phyloP scores from a whole-genome alignment of 2,888 invertebrate species.

The Liodrosophila aerea region DNA sequence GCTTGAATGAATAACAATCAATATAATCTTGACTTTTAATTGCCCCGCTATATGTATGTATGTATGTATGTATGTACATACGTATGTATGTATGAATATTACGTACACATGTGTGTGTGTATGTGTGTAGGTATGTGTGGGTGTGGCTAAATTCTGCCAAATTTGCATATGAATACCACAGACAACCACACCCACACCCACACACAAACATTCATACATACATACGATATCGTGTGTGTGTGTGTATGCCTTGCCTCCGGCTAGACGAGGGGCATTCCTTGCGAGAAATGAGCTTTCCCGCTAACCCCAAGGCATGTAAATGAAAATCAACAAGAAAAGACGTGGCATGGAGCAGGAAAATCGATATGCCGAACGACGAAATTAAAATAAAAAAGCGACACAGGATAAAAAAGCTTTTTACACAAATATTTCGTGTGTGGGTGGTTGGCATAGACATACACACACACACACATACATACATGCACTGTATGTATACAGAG shows the following conservation, averaged over 20 bases:
- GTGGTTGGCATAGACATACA: conserved; percentile 5
- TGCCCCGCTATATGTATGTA: too few relatives aligned
- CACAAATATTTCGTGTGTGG: conserved; percentile 18
- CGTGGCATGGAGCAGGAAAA: conserved; percentile 52
- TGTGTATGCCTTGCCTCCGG: conserved; percentile 12
- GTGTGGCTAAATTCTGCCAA: conserved; percentile 32
- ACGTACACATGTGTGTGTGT: not conserved
- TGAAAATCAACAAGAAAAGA: conserved; percentile 46
- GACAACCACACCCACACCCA: not conserved
- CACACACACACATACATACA: not conserved
- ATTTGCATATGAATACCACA: not conserved
- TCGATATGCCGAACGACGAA: conserved; percentile 62
- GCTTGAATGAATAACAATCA: too few relatives aligned
- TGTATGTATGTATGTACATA: conserved; percentile 2
- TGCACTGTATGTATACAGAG: not conserved
- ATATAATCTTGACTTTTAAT: too few relatives aligned
- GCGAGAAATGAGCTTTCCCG: conserved; percentile 29
- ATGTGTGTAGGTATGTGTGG: conserved; percentile 7
- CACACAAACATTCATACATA: not conserved
- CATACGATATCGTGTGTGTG: not conserved
- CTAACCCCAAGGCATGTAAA: conserved; percentile 31
- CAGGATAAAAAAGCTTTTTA: conserved; percentile 44
- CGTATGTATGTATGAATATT: not conserved
- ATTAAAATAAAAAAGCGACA: conserved; percentile 63
- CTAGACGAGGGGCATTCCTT: conserved; percentile 29